phyloP scores from a whole-genome alignment of 2,888 invertebrate genomes.

The Eupsilia transversa region DNA sequence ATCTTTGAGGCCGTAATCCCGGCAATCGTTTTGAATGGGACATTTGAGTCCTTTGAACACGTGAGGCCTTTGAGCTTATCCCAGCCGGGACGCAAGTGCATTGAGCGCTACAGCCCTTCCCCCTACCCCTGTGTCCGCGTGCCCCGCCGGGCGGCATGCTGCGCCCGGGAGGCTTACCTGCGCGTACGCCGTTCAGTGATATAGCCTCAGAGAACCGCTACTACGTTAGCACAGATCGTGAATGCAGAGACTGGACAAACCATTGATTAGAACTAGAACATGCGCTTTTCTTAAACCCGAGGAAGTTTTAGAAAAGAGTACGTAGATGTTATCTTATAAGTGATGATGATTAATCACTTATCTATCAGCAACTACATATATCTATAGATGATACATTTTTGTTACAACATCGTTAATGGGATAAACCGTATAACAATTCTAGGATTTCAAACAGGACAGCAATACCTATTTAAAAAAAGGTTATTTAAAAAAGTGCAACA shows the following conservation, averaged over 20 bases:
- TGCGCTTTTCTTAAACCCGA: neutral
- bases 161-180: conserved; percentile 84
- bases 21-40: conserved; percentile 51
- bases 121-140: conserved; percentile 55
- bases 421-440: neutral
- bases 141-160: conserved; percentile 60
- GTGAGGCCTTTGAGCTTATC: conserved; percentile 64
- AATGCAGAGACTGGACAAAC: conserved; percentile 54
- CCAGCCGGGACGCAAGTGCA: conserved; percentile 79
- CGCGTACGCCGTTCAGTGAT: conserved; percentile 76
- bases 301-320: neutral
- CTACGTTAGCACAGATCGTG: conserved; percentile 76
- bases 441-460: neutral
- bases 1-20: conserved; percentile 29
- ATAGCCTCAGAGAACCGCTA: conserved; percentile 84
- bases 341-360: neutral
- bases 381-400: neutral
- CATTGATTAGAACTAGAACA: neutral
- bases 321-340: neutral
- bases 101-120: conserved; percentile 68
- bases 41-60: conserved; percentile 58
- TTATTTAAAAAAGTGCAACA: neutral
- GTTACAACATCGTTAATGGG: neutral
- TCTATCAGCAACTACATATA: neutral
- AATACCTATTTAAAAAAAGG: no score